Evolutionary conservation across 2,888 invertebrate genomes (phyloP).

Genomic region (Hydropsyche betteni): DNA sequence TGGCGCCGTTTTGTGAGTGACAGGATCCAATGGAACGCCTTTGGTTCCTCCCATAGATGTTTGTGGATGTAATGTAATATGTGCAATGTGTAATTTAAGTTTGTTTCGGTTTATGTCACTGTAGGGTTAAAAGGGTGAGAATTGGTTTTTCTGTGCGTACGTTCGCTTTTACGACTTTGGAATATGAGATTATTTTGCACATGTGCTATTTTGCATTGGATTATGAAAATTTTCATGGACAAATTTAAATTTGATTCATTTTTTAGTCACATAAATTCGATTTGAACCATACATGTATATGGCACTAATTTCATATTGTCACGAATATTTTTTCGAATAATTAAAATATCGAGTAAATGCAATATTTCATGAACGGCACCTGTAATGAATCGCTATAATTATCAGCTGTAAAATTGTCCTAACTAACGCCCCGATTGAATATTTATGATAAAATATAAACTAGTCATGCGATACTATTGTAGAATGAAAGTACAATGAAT

Average conservation of each 20-base stretch:
- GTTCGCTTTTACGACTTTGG: no score
- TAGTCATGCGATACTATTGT: conserved; percentile 2
- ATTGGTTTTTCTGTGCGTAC: conserved; percentile 25
- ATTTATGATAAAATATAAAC: neutral
- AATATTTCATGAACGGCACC: no score
- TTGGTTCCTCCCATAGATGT: neutral
- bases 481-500: neutral
- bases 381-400: no score
- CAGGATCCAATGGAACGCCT: conserved; percentile 32
- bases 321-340: no score
- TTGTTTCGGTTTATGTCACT: neutral
- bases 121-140: conserved; percentile 45
- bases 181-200: no score
- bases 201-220: no score
- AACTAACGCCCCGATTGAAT: neutral
- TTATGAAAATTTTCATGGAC: no score
- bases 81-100: conserved; percentile 3
- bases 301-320: no score
- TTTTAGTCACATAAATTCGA: no score
- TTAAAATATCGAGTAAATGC: no score
- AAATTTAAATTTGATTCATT: no score
- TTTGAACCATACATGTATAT: no score
- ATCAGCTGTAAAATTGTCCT: neutral
- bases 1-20: conserved; percentile 48
- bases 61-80: conserved; percentile 11